Evolutionary conservation across 2,797 vertebrate genomes (phyloP), one percentile per base, ranked within the genome.

Genomic region (Mallotus villosus): DNA sequence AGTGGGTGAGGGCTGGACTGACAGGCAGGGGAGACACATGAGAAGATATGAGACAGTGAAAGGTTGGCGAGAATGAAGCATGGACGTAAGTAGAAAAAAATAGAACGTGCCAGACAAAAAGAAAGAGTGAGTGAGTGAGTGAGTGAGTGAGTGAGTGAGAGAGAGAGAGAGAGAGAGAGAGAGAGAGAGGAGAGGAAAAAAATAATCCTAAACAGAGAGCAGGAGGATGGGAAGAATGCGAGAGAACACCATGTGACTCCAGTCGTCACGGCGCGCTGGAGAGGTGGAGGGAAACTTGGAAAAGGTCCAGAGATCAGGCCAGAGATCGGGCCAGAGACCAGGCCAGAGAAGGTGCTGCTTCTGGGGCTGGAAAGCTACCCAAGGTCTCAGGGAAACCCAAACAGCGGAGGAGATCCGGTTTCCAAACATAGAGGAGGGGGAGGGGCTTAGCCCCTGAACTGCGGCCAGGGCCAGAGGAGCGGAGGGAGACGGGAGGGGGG

Each of bases 1-100:
- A 64, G 84, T 77, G 84, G 85, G 82, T 73, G 75, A 72, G 81
- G 85, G 82, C 80, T 81, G 78, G 57, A 76, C 80, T 74, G 74
- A 57, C 70, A 69, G 67, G 83, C 81, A 85, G 83, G 82, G 6
- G 65, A 2, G 65, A 17, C 12, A 53, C 46, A 67, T 79, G 41
- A n/a, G 25, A 49, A 49, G n/a, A n/a, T n/a, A n/a, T 14, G n/a
- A 61, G 11, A 3, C 17, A 64, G 53, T 14, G 51, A 70, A 74
- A 69, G 63, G 46, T 27, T n/a, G 21, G 16, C 19, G 19, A 49
- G 65, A 51, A 46, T 46, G 41, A 46, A 46, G 34, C 9, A 11
- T 37, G 34, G 6, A 8, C 9, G 34, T 37, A 46, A 46, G 12
- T 46, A 14, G 41, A 46, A 46, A 46, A 2, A n/a, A 17, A 37